Evolutionary conservation across 2,113 vertebrate genomes (phyloP).

Genomic region (Macrotus californicus): DNA sequence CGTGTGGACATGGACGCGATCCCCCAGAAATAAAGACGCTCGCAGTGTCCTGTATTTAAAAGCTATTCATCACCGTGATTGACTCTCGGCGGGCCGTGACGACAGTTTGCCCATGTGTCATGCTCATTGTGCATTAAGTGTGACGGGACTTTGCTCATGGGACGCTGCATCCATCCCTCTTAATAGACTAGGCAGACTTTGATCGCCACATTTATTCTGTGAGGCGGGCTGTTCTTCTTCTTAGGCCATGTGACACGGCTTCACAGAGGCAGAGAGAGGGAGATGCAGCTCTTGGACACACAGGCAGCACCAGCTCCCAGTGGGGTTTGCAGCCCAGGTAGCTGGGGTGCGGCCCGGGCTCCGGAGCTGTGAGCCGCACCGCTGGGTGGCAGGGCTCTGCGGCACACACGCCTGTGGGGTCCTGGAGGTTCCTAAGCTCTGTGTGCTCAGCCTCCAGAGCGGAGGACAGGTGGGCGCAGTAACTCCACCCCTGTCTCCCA

Average conservation of each 20-base stretch:
- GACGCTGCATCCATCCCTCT: not conserved
- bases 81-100: not conserved
- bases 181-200: not conserved
- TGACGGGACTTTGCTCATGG: not conserved
- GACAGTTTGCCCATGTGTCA: not conserved
- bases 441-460: not conserved
- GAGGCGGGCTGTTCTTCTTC: not conserved
- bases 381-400: no score
- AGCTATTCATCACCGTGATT: not conserved
- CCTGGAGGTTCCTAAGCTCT: not conserved
- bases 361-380: fast-evolving
- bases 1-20: no score
- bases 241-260: not conserved
- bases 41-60: not conserved
- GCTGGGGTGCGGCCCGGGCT: not conserved
- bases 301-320: fast-evolving
- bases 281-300: fast-evolving
- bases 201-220: not conserved
- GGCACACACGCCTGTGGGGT: not conserved
- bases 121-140: not conserved
- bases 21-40: not conserved
- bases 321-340: no score
- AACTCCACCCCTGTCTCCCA: slow-evolving; percentile 41
- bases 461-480: not conserved
- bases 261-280: not conserved